These are phyloP conservation scores for Lagorchestes hirsutus DNA, from an alignment of 2,797 vertebrate species.

Conservation along the genomic window DNA sequence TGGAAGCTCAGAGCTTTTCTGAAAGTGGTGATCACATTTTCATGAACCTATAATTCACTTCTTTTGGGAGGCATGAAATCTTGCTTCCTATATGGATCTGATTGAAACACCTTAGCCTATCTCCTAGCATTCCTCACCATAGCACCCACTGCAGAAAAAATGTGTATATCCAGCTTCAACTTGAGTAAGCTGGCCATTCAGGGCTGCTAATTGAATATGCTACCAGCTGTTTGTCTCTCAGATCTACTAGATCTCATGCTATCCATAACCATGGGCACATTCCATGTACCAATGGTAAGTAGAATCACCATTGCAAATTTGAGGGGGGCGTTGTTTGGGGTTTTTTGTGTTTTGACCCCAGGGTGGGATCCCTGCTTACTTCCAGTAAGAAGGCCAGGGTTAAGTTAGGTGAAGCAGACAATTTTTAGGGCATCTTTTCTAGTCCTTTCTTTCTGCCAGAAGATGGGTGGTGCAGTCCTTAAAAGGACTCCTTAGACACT, in stretches of 20 bases:
- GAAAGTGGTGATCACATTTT: not conserved
- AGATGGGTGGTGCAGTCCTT: not conserved
- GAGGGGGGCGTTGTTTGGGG: too few relatives aligned
- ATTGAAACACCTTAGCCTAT: not conserved
- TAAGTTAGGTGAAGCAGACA: not conserved
- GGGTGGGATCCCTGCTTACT: not conserved
- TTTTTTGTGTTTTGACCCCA: not conserved
- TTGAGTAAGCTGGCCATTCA: not conserved
- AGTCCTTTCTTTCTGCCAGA: not conserved
- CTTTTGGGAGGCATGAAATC: not conserved
- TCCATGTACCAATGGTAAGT: not conserved
- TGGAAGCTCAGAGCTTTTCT: not conserved
- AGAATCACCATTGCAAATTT: not conserved
- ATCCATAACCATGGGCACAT: not conserved
- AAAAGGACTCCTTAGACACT: too few relatives aligned
- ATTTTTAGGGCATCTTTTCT: not conserved
- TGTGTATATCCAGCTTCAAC: not conserved
- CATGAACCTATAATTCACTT: not conserved
- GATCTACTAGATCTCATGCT: not conserved
- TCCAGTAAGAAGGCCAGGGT: not conserved
- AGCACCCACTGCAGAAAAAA: not conserved
- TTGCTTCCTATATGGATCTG: not conserved
- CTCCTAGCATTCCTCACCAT: not conserved
- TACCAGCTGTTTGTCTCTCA: not conserved
- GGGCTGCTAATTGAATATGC: not conserved